phyloP scores from a whole-genome alignment of 2,797 vertebrate species.

The Microctenopoma steveboyesi region DNA sequence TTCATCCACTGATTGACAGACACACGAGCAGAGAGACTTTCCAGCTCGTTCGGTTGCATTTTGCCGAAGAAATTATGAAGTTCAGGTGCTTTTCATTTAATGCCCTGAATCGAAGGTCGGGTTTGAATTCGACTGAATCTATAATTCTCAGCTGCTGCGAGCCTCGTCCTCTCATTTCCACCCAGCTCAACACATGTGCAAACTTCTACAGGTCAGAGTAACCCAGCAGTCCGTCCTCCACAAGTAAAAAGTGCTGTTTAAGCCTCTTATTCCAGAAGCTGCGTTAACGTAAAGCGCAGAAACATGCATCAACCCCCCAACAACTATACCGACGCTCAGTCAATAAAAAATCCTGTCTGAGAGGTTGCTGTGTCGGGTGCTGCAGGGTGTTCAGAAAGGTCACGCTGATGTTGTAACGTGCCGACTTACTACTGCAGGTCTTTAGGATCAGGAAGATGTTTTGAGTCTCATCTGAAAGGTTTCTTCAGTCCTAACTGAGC shows the following conservation, averaged over 20 bases:
- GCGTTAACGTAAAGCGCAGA: background rate
- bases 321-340: background rate
- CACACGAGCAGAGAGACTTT: background rate
- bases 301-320: background rate
- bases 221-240: too few relatives aligned
- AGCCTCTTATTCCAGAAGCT: background rate
- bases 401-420: background rate
- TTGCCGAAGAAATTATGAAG: background rate
- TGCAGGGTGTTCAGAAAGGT: constrained; percentile 5
- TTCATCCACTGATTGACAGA: constrained; percentile 6
- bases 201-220: too few relatives aligned
- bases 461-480: too few relatives aligned
- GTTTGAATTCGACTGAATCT: background rate
- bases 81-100: background rate
- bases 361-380: background rate
- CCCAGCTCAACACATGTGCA: too few relatives aligned
- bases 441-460: too few relatives aligned
- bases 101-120: background rate
- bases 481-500: too few relatives aligned
- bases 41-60: background rate
- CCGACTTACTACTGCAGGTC: background rate
- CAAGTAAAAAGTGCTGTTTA: too few relatives aligned
- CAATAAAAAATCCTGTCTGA: background rate
- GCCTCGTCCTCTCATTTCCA: too few relatives aligned
- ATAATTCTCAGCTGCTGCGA: constrained; percentile 13